Evolutionary conservation across 2,888 invertebrate species (phyloP).

Genomic region (Tetragonula carbonaria): DNA sequence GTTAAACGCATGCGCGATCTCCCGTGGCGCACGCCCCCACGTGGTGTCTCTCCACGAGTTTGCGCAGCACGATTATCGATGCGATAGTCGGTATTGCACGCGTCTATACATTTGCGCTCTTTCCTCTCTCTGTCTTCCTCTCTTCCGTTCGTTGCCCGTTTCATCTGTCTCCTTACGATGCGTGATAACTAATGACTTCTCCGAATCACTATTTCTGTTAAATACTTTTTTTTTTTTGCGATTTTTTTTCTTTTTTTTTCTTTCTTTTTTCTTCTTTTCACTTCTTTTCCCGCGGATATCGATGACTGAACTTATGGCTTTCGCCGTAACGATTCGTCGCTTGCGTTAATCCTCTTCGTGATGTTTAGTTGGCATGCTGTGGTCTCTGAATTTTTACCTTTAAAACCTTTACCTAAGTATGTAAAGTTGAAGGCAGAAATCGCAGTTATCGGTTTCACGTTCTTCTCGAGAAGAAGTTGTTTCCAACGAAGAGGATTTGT

Average conservation of each 20-base stretch:
- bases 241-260: background rate
- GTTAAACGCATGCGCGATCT: slow-evolving; percentile 71
- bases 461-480: too few species aligned
- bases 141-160: background rate
- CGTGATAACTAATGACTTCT: slow-evolving; percentile 15
- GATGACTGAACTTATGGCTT: background rate
- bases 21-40: slow-evolving; percentile 56
- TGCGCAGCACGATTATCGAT: slow-evolving; percentile 71
- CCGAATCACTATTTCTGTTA: background rate
- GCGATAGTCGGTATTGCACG: slow-evolving; percentile 47
- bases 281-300: background rate
- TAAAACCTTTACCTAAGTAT: too few species aligned
- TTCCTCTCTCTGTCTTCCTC: background rate
- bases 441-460: background rate
- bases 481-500: background rate
- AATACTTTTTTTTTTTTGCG: background rate
- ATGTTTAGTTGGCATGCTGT: background rate
- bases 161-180: slow-evolving; percentile 22
- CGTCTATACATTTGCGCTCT: slow-evolving; percentile 24
- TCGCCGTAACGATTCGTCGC: background rate
- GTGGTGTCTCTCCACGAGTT: slow-evolving; percentile 30
- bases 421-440: background rate
- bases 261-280: background rate
- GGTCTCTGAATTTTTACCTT: background rate
- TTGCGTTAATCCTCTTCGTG: background rate